These are phyloP conservation scores for Hassar affinis DNA, from an alignment of 2,113 vertebrate genomes.

Conservation along the genomic window DNA sequence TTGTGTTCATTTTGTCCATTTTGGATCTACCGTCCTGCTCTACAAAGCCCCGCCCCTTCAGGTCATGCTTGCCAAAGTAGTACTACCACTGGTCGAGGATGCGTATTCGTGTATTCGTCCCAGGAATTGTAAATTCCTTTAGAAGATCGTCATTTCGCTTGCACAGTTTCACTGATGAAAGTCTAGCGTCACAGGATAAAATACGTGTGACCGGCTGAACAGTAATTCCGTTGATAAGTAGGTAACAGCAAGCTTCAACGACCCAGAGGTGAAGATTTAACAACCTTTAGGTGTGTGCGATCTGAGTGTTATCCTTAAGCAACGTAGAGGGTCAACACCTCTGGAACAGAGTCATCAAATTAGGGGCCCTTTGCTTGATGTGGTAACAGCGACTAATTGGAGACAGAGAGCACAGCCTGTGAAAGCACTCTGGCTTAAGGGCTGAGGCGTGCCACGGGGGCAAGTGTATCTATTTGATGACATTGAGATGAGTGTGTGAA, in stretches of 20 bases:
- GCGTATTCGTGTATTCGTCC: no score
- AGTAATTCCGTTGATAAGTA: not conserved
- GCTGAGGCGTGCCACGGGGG: constrained; percentile 33
- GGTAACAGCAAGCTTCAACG: not conserved
- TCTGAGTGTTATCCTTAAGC: constrained; percentile 56
- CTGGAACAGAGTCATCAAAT: constrained; percentile 71
- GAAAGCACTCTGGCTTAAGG: constrained; percentile 45
- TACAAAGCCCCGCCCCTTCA: no score
- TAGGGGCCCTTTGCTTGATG: constrained; percentile 63
- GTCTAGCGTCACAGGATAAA: not conserved
- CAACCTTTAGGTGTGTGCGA: constrained; percentile 3
- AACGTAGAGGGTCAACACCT: constrained; percentile 70
- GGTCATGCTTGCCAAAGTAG: no score
- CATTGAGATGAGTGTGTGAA: constrained; percentile 20
- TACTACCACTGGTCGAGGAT: no score
- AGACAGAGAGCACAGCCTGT: constrained; percentile 51
- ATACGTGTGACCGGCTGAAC: not conserved
- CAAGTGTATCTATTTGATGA: constrained; percentile 47
- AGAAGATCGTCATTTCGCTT: no score
- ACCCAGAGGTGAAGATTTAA: constrained; percentile 21
- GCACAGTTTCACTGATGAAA: no score
- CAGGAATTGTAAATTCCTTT: no score
- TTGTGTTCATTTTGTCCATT: no score
- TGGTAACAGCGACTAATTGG: constrained; percentile 73
- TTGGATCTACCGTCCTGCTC: no score